Conservation (phyloP, 2,888 invertebrate species). For the Lochmaea crataegi region DNA sequence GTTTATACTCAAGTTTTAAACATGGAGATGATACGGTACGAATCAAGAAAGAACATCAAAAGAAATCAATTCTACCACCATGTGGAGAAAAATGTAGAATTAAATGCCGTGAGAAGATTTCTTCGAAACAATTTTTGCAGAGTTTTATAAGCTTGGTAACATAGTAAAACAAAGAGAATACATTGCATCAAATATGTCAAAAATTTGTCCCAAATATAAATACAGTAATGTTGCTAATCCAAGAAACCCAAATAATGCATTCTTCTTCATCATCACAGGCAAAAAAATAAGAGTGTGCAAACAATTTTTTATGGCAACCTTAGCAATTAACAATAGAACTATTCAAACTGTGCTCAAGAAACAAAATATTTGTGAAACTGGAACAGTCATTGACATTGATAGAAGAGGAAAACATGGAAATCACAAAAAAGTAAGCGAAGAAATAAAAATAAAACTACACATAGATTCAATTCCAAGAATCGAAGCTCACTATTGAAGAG, state of each 20-base stretch:
- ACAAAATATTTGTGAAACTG: neutral
- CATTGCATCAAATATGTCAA: neutral
- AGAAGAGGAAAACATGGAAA: neutral
- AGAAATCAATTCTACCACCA: neutral
- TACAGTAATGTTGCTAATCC: neutral
- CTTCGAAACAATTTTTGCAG: neutral
- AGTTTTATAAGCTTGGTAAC: neutral
- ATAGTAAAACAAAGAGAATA: neutral
- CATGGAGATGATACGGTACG: too few species aligned
- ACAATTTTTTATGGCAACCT: neutral
- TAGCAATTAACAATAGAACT: neutral
- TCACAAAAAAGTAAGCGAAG: neutral
- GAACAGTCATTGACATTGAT: neutral
- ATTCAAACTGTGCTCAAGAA: neutral
- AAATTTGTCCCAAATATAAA: neutral
- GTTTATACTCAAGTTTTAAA: neutral
- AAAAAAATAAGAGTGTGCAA: neutral
- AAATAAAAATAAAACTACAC: neutral
- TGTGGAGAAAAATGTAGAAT: neutral
- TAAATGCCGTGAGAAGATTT: neutral
- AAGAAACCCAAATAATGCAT: slow-evolving; percentile 1
- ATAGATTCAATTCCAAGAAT: neutral
- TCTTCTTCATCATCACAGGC: neutral
- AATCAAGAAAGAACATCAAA: neutral
- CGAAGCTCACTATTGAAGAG: neutral